These are phyloP conservation scores for Schrankia costaestrigalis DNA, from an alignment of 2,888 invertebrate genomes.

Conservation along the genomic window DNA sequence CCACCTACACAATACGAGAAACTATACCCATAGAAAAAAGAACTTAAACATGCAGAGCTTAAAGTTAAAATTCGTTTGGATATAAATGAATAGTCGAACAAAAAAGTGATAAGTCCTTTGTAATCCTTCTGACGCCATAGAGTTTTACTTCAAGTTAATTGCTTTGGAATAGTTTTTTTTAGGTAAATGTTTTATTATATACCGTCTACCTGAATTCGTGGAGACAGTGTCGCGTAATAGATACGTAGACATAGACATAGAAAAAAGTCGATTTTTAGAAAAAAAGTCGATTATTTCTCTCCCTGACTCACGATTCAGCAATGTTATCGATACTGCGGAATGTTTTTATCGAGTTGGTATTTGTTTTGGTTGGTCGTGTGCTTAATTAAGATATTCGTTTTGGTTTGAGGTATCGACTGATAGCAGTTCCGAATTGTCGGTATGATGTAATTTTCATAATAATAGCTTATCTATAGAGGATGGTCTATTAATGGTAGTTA, in stretches of 20 bases:
- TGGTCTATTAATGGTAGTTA: no score
- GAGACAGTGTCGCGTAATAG: constrained; percentile 59
- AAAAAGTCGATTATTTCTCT: no score
- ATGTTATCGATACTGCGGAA: constrained; percentile 54
- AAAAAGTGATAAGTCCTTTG: constrained; percentile 76
- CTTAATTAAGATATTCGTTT: constrained; percentile 24
- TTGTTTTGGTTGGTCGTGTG: constrained; percentile 43
- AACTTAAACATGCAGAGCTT: constrained; percentile 18
- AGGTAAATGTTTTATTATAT: constrained; percentile 69
- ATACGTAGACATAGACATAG: constrained; percentile 49
- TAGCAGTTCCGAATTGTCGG: not conserved
- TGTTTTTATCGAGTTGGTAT: constrained; percentile 48
- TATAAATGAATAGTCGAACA: constrained; percentile 30
- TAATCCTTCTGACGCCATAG: constrained; percentile 77
- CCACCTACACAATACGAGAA: constrained; percentile 56
- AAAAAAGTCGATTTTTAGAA: constrained; percentile 51
- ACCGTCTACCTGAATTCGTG: constrained; percentile 73
- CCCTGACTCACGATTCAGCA: constrained; percentile 50
- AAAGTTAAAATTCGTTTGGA: constrained; percentile 16
- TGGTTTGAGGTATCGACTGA: constrained; percentile 4
- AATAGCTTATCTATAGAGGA: not conserved
- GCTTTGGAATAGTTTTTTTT: constrained; percentile 64
- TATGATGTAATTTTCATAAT: not conserved
- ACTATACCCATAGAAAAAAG: constrained; percentile 20
- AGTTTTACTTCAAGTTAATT: constrained; percentile 73